These are phyloP conservation scores for Hycleus cichorii DNA, from an alignment of 1,140 invertebrate species.

Conservation along the genomic window DNA sequence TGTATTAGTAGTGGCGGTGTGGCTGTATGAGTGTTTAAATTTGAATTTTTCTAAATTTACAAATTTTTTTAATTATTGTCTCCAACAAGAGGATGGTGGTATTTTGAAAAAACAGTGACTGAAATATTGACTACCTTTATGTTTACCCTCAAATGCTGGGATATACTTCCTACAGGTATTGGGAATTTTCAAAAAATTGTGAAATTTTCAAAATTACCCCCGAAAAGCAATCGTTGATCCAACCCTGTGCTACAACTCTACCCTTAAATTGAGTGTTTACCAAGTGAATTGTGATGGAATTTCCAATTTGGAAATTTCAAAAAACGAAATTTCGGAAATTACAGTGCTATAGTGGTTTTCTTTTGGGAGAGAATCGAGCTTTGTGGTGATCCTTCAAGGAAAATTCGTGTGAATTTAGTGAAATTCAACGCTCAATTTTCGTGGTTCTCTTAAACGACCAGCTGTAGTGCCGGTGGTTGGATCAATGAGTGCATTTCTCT, in stretches of 20 bases:
- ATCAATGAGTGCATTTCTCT: not conserved
- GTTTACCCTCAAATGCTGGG: constrained; percentile 42
- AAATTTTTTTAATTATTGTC: constrained; percentile 8
- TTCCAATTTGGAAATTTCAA: too few relatives aligned
- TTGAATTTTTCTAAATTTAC: not conserved
- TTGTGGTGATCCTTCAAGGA: not conserved
- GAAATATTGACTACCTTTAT: constrained; percentile 34
- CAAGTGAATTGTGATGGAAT: too few relatives aligned
- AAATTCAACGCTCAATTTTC: too few relatives aligned
- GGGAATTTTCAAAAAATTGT: constrained; percentile 1
- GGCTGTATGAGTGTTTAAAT: too few relatives aligned
- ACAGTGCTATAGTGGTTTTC: constrained; percentile 11
- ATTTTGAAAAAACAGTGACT: constrained; percentile 4
- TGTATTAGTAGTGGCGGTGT: too few relatives aligned
- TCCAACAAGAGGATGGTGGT: too few relatives aligned
- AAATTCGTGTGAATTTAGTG: too few relatives aligned
- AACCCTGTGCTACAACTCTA: too few relatives aligned
- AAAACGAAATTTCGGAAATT: not conserved
- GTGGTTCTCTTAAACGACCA: not conserved
- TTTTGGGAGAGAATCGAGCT: not conserved
- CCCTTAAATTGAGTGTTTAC: too few relatives aligned
- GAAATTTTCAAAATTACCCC: too few relatives aligned
- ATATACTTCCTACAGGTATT: constrained; percentile 43
- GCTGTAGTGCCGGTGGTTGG: constrained; percentile 2
- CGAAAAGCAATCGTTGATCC: too few relatives aligned